A percentile compares a stretch with the other conserved stretches of the same genome.
These are phyloP conservation scores for Lacerta agilis DNA, from an alignment of 2,797 vertebrate species.

Conservation along the genomic window DNA sequence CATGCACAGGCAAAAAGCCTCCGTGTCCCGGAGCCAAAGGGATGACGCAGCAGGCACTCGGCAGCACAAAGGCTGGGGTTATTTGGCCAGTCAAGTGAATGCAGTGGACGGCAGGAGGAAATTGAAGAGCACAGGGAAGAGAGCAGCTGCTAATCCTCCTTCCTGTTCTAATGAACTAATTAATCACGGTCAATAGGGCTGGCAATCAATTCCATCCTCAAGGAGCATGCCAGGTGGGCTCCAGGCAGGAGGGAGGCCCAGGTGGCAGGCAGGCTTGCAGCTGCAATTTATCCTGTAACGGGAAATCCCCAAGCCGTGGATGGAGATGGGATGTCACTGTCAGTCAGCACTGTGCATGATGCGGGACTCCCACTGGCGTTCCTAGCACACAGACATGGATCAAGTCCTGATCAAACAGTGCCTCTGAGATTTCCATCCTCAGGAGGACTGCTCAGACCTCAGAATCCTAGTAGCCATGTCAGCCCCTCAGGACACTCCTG, in stretches of 20 bases:
- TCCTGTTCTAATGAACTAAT: conserved; percentile 51
- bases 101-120: background rate
- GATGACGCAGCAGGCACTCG: background rate
- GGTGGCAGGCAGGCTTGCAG: background rate
- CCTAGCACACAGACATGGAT: background rate
- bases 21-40: background rate
- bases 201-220: background rate
- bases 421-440: background rate
- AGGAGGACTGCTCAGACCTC: background rate
- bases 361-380: background rate
- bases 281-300: background rate
- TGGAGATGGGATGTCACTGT: background rate
- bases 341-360: background rate
- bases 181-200: conserved; percentile 14
- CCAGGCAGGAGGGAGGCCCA: background rate
- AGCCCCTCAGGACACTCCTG: background rate
- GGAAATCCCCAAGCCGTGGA: background rate
- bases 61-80: conserved; percentile 58
- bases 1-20: background rate
- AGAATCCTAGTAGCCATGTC: background rate
- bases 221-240: background rate
- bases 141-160: conserved; percentile 58
- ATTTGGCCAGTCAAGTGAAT: conserved; percentile 4
- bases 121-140: conserved; percentile 30
- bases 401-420: background rate